Evolutionary conservation across 2,113 vertebrate species (phyloP), one percentile per base, ranked within the genome.

Genomic region (Gobiocypris rarus): DNA sequence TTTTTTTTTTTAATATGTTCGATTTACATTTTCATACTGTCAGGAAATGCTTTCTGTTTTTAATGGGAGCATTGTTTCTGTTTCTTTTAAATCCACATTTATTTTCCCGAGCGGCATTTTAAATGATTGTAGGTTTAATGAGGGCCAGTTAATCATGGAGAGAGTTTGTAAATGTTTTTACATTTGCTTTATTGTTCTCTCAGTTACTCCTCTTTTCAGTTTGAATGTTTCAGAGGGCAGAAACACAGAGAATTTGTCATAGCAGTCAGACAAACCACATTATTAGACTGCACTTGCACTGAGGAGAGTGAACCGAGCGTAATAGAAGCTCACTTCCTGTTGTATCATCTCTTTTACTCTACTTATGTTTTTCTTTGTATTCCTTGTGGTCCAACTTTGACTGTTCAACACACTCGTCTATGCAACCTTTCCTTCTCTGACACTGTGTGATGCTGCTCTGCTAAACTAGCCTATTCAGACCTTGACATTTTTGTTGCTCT

Each of bases 391-490:
- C 48, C 59, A 54, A 17, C 19, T 34, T 74, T 50, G 48, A 52
- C 69, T 63, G 67, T 48, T 8, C 34, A 71, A 28, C 5, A 5
- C 28, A 54, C n/a, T 59, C 19, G 14, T 56, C 84, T 85, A 81
- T 85, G 76, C 67, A 85, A 85, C 43, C 69, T 81, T 28, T 81
- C 14, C 17, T 50, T 81, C 45, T 22, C 59, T 59, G 31, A 73
- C 63, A 59, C 83, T 71, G 65, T 84, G 65, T 80, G 54, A 85
- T 61, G 83, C 69, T 84, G 54, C 75, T 77, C 75, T 80, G 54
- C 26, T 84, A 38, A 52, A 34, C 31, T 67, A 15, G 34, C 45
- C 50, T 76, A 22, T 22, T 67, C 34, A 61, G 13, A 73, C 59
- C 48, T 19, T 58, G 13, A 54, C 4, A n/a, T 22, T 74, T 34